Percentiles rank a stretch among this genome's conserved stretches.
Conservation (phyloP, 2,113 vertebrate genomes). For the Bujurquina vittata region DNA sequence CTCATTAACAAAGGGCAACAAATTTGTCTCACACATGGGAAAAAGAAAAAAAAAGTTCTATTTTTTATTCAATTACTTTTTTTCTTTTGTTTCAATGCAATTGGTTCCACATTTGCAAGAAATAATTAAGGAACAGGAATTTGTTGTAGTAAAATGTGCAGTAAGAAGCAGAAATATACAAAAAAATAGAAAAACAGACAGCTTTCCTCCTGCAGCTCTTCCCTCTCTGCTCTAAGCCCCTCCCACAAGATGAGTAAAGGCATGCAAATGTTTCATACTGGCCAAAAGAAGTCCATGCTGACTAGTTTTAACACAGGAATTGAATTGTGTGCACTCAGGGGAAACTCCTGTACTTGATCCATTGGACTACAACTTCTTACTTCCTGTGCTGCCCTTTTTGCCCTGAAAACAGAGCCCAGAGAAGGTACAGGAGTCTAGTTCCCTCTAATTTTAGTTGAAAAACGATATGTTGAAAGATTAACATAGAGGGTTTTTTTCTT, state of each 20-base stretch:
- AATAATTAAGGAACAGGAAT: not conserved
- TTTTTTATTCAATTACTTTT: not conserved
- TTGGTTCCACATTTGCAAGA: not conserved
- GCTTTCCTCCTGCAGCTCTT: not conserved
- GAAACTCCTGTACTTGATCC: not conserved
- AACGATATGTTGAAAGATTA: not conserved
- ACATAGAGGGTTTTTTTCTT: rapidly evolving
- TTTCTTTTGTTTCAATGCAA: not conserved
- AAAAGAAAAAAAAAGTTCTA: not conserved
- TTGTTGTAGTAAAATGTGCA: not conserved
- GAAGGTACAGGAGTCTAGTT: not conserved
- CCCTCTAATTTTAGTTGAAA: not conserved
- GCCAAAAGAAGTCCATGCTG: not conserved
- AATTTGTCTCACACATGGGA: not conserved
- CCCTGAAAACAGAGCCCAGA: not conserved
- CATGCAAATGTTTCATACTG: not conserved
- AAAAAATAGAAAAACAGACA: not conserved
- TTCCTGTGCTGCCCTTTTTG: not conserved
- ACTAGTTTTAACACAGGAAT: not conserved
- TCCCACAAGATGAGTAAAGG: not conserved
- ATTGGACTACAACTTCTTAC: not conserved
- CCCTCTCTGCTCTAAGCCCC: not conserved
- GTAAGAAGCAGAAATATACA: not conserved
- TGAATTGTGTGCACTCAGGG: not conserved
- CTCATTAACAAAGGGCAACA: not conserved